Evolutionary conservation across 23 tunicate genomes (phyloP).

Genomic region (Ascidia mentula): DNA sequence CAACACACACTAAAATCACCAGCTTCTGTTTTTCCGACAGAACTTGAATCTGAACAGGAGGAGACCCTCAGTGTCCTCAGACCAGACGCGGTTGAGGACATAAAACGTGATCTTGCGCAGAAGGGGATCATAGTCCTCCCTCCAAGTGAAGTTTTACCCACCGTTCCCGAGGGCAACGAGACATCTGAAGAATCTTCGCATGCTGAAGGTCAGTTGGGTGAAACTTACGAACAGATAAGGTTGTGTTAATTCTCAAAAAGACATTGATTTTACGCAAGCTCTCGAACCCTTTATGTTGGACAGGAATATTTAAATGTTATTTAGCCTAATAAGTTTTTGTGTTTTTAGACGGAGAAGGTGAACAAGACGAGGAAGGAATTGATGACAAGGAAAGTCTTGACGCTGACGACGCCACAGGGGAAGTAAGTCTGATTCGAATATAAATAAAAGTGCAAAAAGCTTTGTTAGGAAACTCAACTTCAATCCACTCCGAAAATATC

Average conservation of each 20-base stretch:
- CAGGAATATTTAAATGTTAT: too few relatives aligned
- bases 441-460: too few relatives aligned
- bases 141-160: slow-evolving; percentile 12
- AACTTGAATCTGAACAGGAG: slow-evolving; percentile 13
- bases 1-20: too few relatives aligned
- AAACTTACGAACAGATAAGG: too few relatives aligned
- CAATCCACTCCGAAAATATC: too few relatives aligned
- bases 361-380: not conserved
- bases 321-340: too few relatives aligned
- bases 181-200: slow-evolving; percentile 5
- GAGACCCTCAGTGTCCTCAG: slow-evolving; percentile 33
- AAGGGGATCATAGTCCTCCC: slow-evolving; percentile 69
- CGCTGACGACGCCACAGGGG: slow-evolving; percentile 1
- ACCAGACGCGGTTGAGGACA: slow-evolving; percentile 65
- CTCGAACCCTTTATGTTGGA: too few relatives aligned
- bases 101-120: slow-evolving; percentile 69
- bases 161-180: not conserved
- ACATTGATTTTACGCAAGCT: too few relatives aligned
- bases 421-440: too few relatives aligned
- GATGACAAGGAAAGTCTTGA: slow-evolving; percentile 13
- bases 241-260: too few relatives aligned
- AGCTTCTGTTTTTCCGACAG: not conserved
- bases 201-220: too few relatives aligned
- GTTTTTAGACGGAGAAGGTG: not conserved
- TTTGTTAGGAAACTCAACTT: too few relatives aligned